These are phyloP conservation scores for Petrocephalus microphthalmus DNA, from an alignment of 2,113 vertebrate species.

Conservation along the genomic window DNA sequence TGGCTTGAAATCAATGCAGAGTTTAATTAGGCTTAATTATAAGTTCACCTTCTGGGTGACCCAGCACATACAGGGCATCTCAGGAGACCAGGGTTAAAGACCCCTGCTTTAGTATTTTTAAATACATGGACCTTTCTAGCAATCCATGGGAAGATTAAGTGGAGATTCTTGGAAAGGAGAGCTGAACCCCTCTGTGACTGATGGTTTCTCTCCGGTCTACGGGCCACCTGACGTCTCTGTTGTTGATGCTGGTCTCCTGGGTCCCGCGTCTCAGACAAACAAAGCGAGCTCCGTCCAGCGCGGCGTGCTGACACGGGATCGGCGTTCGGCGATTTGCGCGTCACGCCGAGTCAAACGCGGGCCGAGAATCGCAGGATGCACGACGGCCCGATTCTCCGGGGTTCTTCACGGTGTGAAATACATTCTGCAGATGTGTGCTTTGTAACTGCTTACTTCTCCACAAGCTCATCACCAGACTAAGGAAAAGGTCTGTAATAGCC, in stretches of 20 bases:
- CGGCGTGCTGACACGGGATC: background rate
- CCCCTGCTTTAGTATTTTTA: background rate
- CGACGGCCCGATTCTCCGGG: background rate
- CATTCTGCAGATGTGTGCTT: background rate
- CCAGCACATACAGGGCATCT: background rate
- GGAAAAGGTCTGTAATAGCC: background rate
- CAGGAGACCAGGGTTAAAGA: background rate
- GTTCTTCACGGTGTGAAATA: background rate
- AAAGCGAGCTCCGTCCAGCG: background rate
- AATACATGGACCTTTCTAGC: background rate
- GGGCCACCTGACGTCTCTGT: background rate
- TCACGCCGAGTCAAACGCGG: background rate
- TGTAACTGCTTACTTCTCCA: background rate
- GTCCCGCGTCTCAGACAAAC: background rate
- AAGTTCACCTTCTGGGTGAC: background rate
- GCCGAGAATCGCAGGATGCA: background rate
- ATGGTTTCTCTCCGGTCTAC: background rate
- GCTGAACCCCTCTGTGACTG: background rate
- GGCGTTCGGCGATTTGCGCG: background rate
- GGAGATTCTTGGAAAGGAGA: background rate
- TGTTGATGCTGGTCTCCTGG: background rate
- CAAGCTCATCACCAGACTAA: background rate
- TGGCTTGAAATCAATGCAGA: background rate
- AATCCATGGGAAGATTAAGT: background rate
- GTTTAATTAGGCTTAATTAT: background rate